Percentiles rank a stretch among this genome's conserved stretches.
Evolutionary conservation across 2,888 invertebrate species (phyloP).

Genomic region (Hirtodrosophila cameraria): DNA sequence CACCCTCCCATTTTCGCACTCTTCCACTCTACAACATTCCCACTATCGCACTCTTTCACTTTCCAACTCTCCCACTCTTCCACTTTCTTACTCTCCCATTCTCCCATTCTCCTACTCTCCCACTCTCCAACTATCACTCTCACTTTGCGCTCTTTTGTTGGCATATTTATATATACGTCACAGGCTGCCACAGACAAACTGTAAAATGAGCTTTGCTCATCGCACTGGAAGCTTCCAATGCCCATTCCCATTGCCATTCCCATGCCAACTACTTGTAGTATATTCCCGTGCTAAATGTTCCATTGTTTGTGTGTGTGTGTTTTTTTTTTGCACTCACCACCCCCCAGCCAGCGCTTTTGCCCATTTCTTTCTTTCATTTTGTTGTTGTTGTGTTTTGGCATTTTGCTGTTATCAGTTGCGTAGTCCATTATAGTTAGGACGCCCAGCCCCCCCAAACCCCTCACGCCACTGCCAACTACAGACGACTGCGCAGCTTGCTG

Average conservation of each 20-base stretch:
- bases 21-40: too few relatives aligned
- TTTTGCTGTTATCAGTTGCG: conserved; percentile 43
- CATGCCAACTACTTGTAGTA: neutral
- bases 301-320: conserved; percentile 26
- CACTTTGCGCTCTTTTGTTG: neutral
- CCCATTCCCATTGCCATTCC: neutral
- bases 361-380: neutral
- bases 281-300: too few relatives aligned
- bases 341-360: conserved; percentile 4
- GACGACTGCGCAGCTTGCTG: conserved; percentile 24
- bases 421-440: conserved; percentile 51
- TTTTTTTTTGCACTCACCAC: conserved; percentile 7
- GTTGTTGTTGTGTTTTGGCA: neutral
- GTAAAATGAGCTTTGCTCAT: conserved; percentile 42
- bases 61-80: too few relatives aligned
- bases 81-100: too few relatives aligned
- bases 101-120: neutral
- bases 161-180: conserved; percentile 22
- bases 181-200: conserved; percentile 4
- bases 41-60: too few relatives aligned
- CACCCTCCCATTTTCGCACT: too few relatives aligned
- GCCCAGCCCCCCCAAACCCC: conserved; percentile 6
- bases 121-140: neutral
- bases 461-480: conserved; percentile 4
- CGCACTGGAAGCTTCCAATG: conserved; percentile 33